Conservation (phyloP, 2,888 invertebrate species). For the Azorinus chamasolen region DNA sequence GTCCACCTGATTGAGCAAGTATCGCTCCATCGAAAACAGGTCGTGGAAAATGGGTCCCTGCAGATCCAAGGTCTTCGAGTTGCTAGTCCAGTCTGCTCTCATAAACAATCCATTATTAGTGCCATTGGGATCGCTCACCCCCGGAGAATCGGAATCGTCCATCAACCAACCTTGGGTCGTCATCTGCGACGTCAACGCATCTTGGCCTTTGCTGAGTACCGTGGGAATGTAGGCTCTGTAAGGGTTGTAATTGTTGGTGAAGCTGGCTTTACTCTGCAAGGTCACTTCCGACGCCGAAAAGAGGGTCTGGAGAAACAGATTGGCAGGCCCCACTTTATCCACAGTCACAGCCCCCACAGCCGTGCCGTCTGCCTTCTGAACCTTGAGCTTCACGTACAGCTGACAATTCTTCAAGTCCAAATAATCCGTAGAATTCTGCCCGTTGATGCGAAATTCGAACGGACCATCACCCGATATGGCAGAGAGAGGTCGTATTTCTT, state of each 20-base stretch:
- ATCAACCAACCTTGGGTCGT: conserved; percentile 36
- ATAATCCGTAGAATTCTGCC: conserved; percentile 46
- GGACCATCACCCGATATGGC: conserved; percentile 40
- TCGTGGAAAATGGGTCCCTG: conserved; percentile 54
- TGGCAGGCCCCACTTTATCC: conserved; percentile 43
- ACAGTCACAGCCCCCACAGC: background rate
- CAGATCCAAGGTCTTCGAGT: conserved; percentile 18
- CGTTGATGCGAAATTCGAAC: conserved; percentile 56
- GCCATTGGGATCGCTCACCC: conserved; percentile 30
- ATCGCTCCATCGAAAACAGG: conserved; percentile 47
- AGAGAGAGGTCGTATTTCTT: conserved; percentile 43
- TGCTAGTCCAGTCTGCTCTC: conserved; percentile 24
- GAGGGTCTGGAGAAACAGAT: conserved; percentile 37
- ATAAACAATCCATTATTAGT: conserved; percentile 27
- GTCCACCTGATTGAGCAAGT: conserved; percentile 56
- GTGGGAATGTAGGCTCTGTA: conserved; percentile 44
- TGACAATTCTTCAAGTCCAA: conserved; percentile 34
- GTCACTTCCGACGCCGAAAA: conserved; percentile 47
- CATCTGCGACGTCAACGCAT: conserved; percentile 29
- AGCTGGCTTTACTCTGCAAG: conserved; percentile 35
- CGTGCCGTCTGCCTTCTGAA: conserved; percentile 33
- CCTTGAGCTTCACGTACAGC: conserved; percentile 40
- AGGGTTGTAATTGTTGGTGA: conserved; percentile 36
- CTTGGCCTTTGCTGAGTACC: conserved; percentile 43
- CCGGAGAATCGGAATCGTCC: conserved; percentile 43